Conservation (phyloP, 2,797 vertebrate genomes). For the Pristis pectinata region DNA sequence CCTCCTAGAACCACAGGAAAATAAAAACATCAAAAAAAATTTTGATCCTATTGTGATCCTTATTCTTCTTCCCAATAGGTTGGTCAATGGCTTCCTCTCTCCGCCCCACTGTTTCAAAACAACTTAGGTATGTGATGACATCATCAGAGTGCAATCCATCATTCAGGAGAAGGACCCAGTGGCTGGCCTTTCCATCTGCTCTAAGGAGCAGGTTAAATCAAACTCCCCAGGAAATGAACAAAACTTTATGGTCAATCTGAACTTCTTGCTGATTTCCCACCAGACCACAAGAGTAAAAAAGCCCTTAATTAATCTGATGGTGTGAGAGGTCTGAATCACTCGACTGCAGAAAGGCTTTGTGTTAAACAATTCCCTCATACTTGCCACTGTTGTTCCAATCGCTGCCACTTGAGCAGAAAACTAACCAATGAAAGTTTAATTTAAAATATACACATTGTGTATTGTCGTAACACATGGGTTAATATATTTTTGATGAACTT, state of each 20-base stretch:
- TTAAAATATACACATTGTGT: background rate
- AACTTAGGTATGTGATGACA: background rate
- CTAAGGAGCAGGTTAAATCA: background rate
- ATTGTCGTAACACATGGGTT: background rate
- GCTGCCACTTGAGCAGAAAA: background rate
- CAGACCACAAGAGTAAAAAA: background rate
- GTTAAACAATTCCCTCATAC: background rate
- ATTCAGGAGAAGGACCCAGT: background rate
- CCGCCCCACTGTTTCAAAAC: background rate
- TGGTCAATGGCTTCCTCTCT: background rate
- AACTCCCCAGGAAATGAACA: background rate
- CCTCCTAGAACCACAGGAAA: background rate
- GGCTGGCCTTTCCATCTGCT: background rate
- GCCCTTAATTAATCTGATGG: background rate
- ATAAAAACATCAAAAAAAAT: background rate
- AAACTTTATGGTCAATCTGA: background rate
- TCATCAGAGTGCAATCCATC: background rate
- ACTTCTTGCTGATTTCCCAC: background rate
- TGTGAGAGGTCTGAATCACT: background rate
- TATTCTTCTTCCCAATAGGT: background rate
- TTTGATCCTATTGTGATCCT: background rate
- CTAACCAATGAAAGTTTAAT: background rate
- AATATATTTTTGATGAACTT: background rate
- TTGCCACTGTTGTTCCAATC: background rate
- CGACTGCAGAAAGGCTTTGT: background rate